phyloP scores from a whole-genome alignment of 2,797 vertebrate genomes.

The Babyrousa celebensis region DNA sequence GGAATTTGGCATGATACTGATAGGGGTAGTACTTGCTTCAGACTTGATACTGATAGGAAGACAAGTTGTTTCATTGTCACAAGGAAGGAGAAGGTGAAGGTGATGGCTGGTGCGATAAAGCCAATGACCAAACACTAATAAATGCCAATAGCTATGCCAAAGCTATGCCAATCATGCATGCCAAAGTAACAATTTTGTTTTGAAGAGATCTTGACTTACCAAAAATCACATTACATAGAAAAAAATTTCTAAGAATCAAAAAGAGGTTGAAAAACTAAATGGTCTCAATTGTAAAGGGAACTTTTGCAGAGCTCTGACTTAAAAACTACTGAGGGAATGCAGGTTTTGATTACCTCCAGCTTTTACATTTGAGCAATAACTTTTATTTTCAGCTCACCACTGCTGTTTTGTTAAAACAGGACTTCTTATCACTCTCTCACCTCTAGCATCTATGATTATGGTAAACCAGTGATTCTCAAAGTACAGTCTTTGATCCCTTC shows the following conservation, averaged over 20 bases:
- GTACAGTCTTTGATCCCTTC: background rate
- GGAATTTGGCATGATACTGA: background rate
- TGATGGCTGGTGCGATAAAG: background rate
- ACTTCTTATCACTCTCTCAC: background rate
- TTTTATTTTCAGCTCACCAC: constrained; percentile 47
- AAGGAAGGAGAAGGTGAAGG: background rate
- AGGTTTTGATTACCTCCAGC: background rate
- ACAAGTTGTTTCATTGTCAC: background rate
- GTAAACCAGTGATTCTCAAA: constrained; percentile 41
- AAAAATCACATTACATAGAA: constrained; percentile 5
- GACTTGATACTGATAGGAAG: background rate
- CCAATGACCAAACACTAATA: background rate
- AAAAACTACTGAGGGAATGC: background rate
- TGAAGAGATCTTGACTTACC: background rate
- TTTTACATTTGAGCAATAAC: background rate
- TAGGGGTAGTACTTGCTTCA: background rate
- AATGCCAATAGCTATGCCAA: background rate
- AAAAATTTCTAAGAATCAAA: background rate
- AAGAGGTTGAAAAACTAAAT: background rate
- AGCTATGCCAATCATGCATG: fast-evolving
- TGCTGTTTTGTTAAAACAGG: constrained; percentile 23
- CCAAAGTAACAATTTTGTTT: background rate
- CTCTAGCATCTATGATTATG: background rate
- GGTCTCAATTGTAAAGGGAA: background rate
- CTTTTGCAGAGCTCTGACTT: background rate